These are phyloP conservation scores for Trichosurus vulpecula DNA, from an alignment of 2,797 vertebrate genomes.

Conservation along the genomic window DNA sequence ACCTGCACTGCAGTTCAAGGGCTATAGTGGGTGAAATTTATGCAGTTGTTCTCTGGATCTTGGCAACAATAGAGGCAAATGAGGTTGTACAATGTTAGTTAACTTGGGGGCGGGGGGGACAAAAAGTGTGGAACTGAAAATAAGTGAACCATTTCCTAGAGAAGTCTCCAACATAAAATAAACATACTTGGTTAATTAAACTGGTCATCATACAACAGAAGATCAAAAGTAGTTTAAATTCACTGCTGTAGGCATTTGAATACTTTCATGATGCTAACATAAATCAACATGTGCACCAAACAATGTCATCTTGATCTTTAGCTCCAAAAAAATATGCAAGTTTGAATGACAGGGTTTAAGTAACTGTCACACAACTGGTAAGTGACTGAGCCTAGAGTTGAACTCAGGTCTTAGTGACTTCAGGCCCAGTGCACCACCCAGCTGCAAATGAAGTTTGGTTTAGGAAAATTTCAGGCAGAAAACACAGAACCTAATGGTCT, in stretches of 20 bases:
- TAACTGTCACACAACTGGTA: neutral
- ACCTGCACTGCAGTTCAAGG: neutral
- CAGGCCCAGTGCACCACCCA: neutral
- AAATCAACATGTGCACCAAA: neutral
- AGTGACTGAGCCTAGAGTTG: neutral
- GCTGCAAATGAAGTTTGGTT: neutral
- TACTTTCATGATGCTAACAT: neutral
- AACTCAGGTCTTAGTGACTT: neutral
- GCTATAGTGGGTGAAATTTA: neutral
- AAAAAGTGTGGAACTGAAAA: neutral
- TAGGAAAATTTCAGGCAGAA: neutral
- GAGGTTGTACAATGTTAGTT: neutral
- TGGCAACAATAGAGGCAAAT: neutral
- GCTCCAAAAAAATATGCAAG: neutral
- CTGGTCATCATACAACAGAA: neutral
- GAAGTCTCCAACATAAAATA: neutral
- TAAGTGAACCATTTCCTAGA: neutral
- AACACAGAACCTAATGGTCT: neutral
- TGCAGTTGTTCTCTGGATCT: neutral
- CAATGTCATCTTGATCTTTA: neutral
- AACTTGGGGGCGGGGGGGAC: too few relatives aligned
- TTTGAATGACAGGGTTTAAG: neutral
- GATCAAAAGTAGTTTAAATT: neutral
- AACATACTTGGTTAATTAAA: neutral
- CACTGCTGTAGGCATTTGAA: neutral